A percentile compares a stretch with the other conserved stretches of the same genome.
Conservation (phyloP, 2,797 vertebrate species). For the Mormyrops boulengeri region DNA sequence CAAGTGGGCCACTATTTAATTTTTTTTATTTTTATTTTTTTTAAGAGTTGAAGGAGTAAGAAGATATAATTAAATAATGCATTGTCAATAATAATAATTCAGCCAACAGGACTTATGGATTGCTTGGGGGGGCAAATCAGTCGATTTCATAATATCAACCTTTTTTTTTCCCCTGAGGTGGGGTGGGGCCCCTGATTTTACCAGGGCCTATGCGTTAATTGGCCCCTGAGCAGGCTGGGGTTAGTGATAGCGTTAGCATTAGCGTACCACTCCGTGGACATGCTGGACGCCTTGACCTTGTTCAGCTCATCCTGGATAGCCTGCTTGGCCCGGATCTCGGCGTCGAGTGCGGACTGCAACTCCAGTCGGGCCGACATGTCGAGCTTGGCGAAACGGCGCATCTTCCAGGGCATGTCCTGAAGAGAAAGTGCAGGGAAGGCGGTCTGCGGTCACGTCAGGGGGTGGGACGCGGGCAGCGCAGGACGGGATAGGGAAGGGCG, state of each 20-base stretch:
- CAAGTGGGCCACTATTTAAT: not conserved
- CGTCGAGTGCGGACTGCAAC: slow-evolving; percentile 91
- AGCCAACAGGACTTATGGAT: not conserved
- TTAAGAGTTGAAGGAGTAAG: not conserved
- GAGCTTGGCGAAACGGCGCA: slow-evolving; percentile 94
- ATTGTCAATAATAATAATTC: not conserved
- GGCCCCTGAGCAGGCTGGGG: slow-evolving; percentile 20
- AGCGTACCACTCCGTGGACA: slow-evolving; percentile 87
- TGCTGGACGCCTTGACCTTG: slow-evolving; percentile 88
- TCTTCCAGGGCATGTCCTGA: slow-evolving; percentile 99
- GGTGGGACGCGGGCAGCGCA: not conserved
- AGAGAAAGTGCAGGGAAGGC: not conserved
- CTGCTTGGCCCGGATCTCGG: slow-evolving; percentile 96
- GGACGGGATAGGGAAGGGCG: not conserved
- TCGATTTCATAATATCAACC: not conserved
- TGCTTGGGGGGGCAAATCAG: not conserved
- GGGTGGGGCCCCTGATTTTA: not conserved
- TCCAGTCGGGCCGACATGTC: slow-evolving; percentile 98
- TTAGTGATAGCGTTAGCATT: not conserved
- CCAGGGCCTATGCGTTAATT: not conserved
- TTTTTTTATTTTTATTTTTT: not conserved
- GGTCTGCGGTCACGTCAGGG: not conserved
- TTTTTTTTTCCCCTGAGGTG: not conserved
- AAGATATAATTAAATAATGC: not conserved
- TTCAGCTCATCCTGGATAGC: slow-evolving; percentile 91